Percentiles rank a stretch among this genome's conserved stretches.
phyloP scores from a whole-genome alignment of 2,797 vertebrate species.

The Sebastes minor region DNA sequence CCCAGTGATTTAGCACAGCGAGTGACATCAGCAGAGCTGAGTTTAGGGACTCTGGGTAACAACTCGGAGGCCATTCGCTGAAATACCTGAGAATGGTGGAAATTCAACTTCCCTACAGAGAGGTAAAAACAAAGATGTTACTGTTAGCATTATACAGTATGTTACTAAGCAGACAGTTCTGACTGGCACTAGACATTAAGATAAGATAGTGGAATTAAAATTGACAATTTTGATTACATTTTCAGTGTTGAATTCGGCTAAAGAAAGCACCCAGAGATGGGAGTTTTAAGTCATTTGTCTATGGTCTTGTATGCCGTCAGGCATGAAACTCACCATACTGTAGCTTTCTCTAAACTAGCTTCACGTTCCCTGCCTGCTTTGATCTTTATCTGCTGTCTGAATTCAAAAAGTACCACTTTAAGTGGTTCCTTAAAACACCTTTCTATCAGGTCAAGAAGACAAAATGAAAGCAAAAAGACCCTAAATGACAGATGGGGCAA shows the following conservation, averaged over 20 bases:
- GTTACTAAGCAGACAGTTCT: neutral
- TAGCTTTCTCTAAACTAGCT: neutral
- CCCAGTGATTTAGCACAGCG: slow-evolving; percentile 87
- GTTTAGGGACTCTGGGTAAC: slow-evolving; percentile 75
- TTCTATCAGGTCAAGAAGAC: neutral
- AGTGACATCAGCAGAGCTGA: slow-evolving; percentile 76
- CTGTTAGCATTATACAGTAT: neutral
- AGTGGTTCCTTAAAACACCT: neutral
- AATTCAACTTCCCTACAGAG: slow-evolving; percentile 88
- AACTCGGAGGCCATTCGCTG: slow-evolving; percentile 87
- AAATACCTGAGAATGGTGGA: slow-evolving; percentile 88
- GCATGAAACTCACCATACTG: neutral
- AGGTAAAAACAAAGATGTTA: slow-evolving; percentile 3
- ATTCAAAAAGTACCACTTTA: neutral
- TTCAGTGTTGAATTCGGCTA: neutral
- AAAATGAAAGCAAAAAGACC: neutral
- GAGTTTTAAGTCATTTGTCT: neutral
- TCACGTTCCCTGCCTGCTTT: neutral
- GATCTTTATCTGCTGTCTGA: neutral
- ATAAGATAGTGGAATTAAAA: neutral
- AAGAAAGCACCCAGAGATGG: no score
- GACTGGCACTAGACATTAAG: neutral
- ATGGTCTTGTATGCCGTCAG: neutral
- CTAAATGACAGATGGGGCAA: neutral
- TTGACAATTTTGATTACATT: neutral